phyloP scores from a whole-genome alignment of 2,797 vertebrate genomes.

The Oryzias dopingdopingensis region DNA sequence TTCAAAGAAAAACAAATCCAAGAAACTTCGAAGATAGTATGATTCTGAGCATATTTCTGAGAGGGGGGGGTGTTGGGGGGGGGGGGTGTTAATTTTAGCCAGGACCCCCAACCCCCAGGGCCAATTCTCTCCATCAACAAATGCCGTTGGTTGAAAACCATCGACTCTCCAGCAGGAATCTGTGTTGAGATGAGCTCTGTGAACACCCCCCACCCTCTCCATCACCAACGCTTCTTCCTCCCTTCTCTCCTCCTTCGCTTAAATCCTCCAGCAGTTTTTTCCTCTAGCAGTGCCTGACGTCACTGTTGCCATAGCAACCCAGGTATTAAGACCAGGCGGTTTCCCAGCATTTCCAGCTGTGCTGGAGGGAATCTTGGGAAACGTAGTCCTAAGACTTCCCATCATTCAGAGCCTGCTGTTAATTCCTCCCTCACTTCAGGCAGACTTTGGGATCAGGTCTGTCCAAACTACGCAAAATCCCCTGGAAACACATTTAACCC shows the following conservation, averaged over 20 bases:
- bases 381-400: constrained; percentile 47
- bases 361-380: constrained; percentile 68
- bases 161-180: constrained; percentile 15
- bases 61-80: constrained; percentile 23
- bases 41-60: constrained; percentile 5
- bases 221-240: constrained; percentile 30
- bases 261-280: constrained; percentile 49
- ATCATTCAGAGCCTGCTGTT: constrained; percentile 31
- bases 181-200: constrained; percentile 43
- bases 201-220: constrained; percentile 33
- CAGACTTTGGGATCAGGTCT: constrained; percentile 16
- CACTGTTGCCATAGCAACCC: constrained; percentile 77
- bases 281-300: constrained; percentile 64
- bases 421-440: constrained; percentile 34
- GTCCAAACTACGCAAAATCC: constrained; percentile 42
- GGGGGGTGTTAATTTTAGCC: constrained; percentile 37
- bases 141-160: constrained; percentile 20
- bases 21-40: too few relatives aligned
- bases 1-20: too few relatives aligned
- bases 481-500: constrained; percentile 18
- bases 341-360: constrained; percentile 71
- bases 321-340: constrained; percentile 66
- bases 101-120: constrained; percentile 23
- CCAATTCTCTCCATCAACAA: constrained; percentile 18
- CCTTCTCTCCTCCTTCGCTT: constrained; percentile 55